Base-by-base conservation (phyloP, 2,113 vertebrate genomes). In the Castor canadensis region DNA sequence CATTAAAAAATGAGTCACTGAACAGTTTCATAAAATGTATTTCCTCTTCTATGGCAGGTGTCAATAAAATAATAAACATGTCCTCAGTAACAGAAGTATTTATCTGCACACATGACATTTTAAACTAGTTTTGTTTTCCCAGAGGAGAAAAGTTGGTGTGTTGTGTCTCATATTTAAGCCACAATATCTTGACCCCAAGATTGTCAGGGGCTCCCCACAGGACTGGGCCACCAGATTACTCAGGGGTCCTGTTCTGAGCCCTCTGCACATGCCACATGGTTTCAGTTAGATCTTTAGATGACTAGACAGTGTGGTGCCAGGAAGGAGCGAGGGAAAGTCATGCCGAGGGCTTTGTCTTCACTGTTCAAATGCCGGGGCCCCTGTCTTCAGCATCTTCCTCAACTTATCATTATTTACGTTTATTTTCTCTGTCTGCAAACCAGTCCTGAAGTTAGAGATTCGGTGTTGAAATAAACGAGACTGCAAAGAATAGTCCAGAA, bases 281-380 rank as follows among this genome's bases (percentile, higher is more conserved):
- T 98, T 98, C 98, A 97, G 96, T 98, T 98, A 98, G 97, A 97
- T 97, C 97, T 98, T 98, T 97, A 93, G 98, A 85, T 67, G 98
- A 97, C 97, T 35, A 98, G 98, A 98, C 97, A 97, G 96, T 96
- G 47, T 97, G 97, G 98, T 98, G 97, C 98, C 97, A 96, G 98
- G 84, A 95, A 97, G 94, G 95, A 98, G 96, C 45, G 45, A 97
- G 71, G 97, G 97, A 72, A 98, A 72, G 97, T 95, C 87, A 62
- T 91, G 96, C 93, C 89, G 95, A 96, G 96, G 83, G 95, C 98
- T 97, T 97, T 96, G 88, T 97, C 95, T 98, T 98, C 97, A 85
- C 96, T 95, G 89, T 97, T 98, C 97, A 96, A 93, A 88, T 97
- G 98, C 93, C 95, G 93, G 96, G 95, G 94, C 81, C 85, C 96